These are phyloP conservation scores for Catocala fraxini DNA, from an alignment of 2,888 invertebrate species.

Conservation along the genomic window DNA sequence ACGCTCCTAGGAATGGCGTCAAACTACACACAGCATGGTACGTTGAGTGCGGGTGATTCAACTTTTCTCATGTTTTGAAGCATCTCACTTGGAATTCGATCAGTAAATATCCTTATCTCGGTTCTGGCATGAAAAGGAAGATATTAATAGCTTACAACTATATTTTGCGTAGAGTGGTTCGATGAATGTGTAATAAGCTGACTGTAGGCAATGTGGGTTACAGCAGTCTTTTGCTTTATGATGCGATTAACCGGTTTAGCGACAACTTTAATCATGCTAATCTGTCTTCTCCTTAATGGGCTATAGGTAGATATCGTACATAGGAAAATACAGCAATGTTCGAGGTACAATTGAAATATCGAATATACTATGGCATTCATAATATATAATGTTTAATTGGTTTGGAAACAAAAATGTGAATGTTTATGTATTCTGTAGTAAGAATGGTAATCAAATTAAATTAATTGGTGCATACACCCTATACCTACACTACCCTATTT, in stretches of 20 bases:
- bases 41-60: conserved; percentile 23
- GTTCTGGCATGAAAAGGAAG: conserved; percentile 51
- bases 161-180: conserved; percentile 59
- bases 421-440: too few species aligned
- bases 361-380: too few species aligned
- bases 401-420: too few species aligned
- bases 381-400: too few species aligned
- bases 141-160: conserved; percentile 59
- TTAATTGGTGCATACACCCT: too few species aligned
- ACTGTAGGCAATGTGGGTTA: conserved; percentile 61
- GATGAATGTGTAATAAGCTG: conserved; percentile 38
- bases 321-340: conserved; percentile 1
- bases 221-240: conserved; percentile 54
- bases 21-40: conserved; percentile 30
- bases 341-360: too few species aligned
- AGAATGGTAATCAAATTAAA: too few species aligned
- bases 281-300: conserved; percentile 40
- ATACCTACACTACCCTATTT: too few species aligned
- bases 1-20: conserved; percentile 25
- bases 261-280: conserved; percentile 44
- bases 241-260: conserved; percentile 60
- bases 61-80: conserved; percentile 44
- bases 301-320: conserved; percentile 20
- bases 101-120: conserved; percentile 59
- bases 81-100: conserved; percentile 51